Base-by-base conservation (phyloP, 2,888 invertebrate species). In the Galerucella pusilla region DNA sequence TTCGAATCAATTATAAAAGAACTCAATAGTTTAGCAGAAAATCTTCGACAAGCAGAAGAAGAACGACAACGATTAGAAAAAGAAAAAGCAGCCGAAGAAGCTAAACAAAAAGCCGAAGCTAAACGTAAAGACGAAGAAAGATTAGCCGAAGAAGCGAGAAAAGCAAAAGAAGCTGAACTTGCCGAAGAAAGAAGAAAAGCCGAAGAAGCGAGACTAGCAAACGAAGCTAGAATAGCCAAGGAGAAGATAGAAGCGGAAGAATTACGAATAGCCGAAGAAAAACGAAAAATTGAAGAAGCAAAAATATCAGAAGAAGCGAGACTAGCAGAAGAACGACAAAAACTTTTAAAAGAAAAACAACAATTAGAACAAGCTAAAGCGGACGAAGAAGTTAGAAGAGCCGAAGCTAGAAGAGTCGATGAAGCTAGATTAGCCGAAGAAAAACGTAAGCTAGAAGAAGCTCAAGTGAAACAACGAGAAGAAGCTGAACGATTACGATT, bases 1-100 rank as follows among this genome's bases (percentile, higher is more conserved):
- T 93, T 92, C 82, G 88, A 89, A 35, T 89, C 89, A 57, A 91
- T 91, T 80, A 89, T 89, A 54, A 90, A 90, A 65, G 93, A 93
- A 83, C 85, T 94, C 42, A 89, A 88, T 25, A 89, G 89, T 2
- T 85, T 94, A 45, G 89, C 89, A 11, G 88, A 89, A 63, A 92
- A 92, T 81, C 85, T 93, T 68, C 87, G 88, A 78, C 86, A 87
- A 45, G 89, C 89, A 0, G 90, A 90, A 82, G 88, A 90, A 66
- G 85, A 90, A 74, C 86, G 88, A 1, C 86, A 88, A 64, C 86
- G 88, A 64, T 87, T 89, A 76, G 87, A 88, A 86, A 49, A 87
- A 88, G 46, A 90, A 88, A 2, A 80, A 67, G 80, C 81, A 78
- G 89, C 89, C 0, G 90, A 90, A 80, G 88, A 88, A 76, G 89